phyloP scores from a whole-genome alignment of 1,140 invertebrate genomes.

The Ganaspis sp. region DNA sequence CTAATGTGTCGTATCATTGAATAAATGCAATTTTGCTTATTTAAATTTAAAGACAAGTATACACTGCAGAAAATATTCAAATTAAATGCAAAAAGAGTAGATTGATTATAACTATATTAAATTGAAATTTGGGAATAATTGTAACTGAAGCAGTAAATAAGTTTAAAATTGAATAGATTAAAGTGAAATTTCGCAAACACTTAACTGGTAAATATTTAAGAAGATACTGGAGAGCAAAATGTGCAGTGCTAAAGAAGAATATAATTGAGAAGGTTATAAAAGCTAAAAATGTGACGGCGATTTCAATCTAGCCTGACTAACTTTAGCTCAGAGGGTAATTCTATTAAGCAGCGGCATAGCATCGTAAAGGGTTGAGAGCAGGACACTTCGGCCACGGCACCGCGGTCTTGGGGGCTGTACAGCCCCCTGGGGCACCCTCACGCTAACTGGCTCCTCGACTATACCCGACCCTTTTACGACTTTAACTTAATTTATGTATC shows the following conservation, averaged over 20 bases:
- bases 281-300: slow-evolving; percentile 70
- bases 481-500: slow-evolving; percentile 77
- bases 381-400: slow-evolving; percentile 37
- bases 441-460: slow-evolving; percentile 76
- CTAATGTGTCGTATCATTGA: too few relatives aligned
- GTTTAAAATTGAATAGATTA: too few relatives aligned
- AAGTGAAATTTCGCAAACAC: background rate
- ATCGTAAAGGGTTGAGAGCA: slow-evolving; percentile 73
- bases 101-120: too few relatives aligned
- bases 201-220: slow-evolving; percentile 40
- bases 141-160: too few relatives aligned
- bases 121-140: too few relatives aligned
- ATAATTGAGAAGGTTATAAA: slow-evolving; percentile 73
- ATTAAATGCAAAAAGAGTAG: too few relatives aligned
- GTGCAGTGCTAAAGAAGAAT: slow-evolving; percentile 44
- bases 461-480: slow-evolving; percentile 74
- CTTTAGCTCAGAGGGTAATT: slow-evolving; percentile 73
- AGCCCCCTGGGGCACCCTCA: slow-evolving; percentile 76
- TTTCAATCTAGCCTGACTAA: slow-evolving; percentile 73
- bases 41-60: too few relatives aligned
- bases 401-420: slow-evolving; percentile 67
- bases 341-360: slow-evolving; percentile 72
- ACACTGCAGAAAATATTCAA: too few relatives aligned
- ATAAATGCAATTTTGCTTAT: too few relatives aligned
- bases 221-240: slow-evolving; percentile 36